phyloP scores from a whole-genome alignment of 2,797 vertebrate species.

The Hypotaenidia philippensis region DNA sequence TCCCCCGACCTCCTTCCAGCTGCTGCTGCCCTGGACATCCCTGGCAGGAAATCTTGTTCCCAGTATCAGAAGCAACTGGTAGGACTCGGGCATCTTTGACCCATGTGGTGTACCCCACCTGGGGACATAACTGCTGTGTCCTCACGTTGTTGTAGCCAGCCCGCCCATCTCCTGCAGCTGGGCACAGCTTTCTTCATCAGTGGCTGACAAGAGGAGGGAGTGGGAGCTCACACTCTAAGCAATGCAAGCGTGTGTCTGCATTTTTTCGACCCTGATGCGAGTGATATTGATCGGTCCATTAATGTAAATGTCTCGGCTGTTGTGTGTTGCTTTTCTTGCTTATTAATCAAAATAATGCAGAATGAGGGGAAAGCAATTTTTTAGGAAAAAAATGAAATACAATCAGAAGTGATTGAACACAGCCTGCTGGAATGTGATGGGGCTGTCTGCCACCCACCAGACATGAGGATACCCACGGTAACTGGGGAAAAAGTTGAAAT shows the following conservation, averaged over 20 bases:
- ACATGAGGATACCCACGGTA: not conserved
- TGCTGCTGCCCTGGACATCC: not conserved
- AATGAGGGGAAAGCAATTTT: slow-evolving; percentile 16
- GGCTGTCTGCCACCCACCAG: not conserved
- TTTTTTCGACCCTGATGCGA: not conserved
- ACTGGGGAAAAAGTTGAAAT: not conserved
- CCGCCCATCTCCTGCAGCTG: rapidly evolving
- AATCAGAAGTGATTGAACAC: not conserved
- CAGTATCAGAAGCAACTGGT: not conserved
- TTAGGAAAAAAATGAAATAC: not conserved
- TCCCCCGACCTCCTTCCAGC: not conserved
- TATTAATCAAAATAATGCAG: slow-evolving; percentile 54
- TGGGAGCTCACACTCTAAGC: not conserved
- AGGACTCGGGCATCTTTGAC: not conserved
- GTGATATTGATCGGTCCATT: slow-evolving; percentile 22
- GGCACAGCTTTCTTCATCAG: not conserved
- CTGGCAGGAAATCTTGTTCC: not conserved
- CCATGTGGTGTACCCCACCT: not conserved
- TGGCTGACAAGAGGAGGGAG: not conserved
- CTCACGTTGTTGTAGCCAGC: rapidly evolving
- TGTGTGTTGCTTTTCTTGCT: slow-evolving; percentile 34
- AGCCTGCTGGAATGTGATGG: not conserved
- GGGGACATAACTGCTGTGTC: not conserved
- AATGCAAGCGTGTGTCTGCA: not conserved
- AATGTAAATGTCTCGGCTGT: slow-evolving; percentile 12